Evolutionary conservation across 2,797 vertebrate genomes (phyloP).

Genomic region (Rhincodon typus): DNA sequence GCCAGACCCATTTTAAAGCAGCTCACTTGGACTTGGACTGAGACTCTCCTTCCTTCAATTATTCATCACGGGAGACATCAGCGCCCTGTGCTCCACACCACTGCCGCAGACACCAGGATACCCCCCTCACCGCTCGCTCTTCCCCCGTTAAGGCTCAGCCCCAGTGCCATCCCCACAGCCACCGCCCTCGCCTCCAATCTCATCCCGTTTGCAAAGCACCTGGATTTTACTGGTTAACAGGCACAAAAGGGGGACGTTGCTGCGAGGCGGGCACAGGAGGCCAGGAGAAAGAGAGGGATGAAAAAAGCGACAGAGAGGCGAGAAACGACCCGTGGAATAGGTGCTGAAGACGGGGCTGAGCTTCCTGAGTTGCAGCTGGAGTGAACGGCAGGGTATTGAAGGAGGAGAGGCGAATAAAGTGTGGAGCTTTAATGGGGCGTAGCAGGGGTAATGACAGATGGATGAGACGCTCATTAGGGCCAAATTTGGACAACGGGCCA

Average conservation of each 20-base stretch:
- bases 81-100: no score
- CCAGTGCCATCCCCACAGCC: no score
- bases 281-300: neutral
- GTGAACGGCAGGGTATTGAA: neutral
- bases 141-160: no score
- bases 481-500: neutral
- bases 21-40: no score
- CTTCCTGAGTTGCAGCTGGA: neutral
- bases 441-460: neutral
- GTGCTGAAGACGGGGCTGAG: neutral
- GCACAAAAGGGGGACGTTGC: neutral
- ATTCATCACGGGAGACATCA: neutral
- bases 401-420: neutral
- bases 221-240: neutral
- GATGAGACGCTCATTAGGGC: neutral
- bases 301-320: neutral
- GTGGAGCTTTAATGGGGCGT: neutral
- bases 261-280: no score
- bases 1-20: no score
- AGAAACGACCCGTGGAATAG: neutral
- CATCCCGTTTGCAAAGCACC: no score
- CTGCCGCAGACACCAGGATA: no score
- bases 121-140: no score
- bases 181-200: no score
- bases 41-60: neutral